These are phyloP conservation scores for Pseudanteris insignis DNA, from an alignment of 2,888 invertebrate genomes.

Conservation along the genomic window DNA sequence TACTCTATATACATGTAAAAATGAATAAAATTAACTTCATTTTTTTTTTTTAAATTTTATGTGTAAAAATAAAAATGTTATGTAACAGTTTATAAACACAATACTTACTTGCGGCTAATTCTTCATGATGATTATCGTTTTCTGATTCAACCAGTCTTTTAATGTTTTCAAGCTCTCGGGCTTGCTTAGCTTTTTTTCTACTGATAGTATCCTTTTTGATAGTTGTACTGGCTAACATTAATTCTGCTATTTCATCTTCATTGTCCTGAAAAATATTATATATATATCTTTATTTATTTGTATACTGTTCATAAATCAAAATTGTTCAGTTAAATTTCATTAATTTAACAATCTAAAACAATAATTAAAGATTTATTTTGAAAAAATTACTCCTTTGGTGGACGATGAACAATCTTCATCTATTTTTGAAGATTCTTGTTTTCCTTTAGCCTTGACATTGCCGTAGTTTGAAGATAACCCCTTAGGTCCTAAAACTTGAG, in stretches of 20 bases:
- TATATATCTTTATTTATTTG: not conserved
- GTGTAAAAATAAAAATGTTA: slow-evolving; percentile 5
- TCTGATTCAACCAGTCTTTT: slow-evolving; percentile 68
- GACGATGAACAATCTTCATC: slow-evolving; percentile 44
- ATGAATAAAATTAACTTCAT: no score
- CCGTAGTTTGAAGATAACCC: slow-evolving; percentile 49
- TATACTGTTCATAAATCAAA: not conserved
- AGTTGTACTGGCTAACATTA: slow-evolving; percentile 70
- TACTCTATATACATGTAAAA: no score
- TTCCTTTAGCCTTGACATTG: slow-evolving; percentile 51
- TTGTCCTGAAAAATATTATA: slow-evolving; percentile 68
- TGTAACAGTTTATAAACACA: not conserved
- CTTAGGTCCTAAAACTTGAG: slow-evolving; percentile 58
- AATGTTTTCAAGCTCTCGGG: slow-evolving; percentile 68
- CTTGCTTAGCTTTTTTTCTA: slow-evolving; percentile 68
- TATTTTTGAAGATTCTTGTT: slow-evolving; percentile 46
- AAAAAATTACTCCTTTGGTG: slow-evolving; percentile 49
- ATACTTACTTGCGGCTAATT: slow-evolving; percentile 67
- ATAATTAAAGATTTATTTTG: not conserved
- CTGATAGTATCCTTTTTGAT: slow-evolving; percentile 64
- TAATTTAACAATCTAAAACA: no score
- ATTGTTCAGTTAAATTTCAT: no score
- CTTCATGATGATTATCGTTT: slow-evolving; percentile 65
- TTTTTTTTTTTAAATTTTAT: no score
- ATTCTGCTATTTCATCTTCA: slow-evolving; percentile 70